Percentiles rank a stretch among this genome's conserved stretches.
Conservation (phyloP, 2,888 invertebrate genomes). For the Pycnomerus fuliginosus region DNA sequence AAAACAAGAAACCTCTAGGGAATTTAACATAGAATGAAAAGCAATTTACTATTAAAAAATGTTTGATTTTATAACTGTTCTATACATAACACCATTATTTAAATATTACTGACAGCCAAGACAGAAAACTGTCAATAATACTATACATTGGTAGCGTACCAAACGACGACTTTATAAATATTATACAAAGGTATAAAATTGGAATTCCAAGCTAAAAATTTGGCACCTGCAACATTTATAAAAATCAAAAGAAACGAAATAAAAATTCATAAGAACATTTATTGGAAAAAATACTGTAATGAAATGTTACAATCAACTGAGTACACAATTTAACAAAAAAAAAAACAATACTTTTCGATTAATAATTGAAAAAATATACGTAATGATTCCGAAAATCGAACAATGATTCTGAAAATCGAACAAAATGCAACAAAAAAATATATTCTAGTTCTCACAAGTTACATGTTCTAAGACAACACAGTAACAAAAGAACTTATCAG, state of each 20-base stretch:
- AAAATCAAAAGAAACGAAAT: conserved; percentile 12
- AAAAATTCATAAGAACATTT: conserved; percentile 40
- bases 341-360: conserved; percentile 12
- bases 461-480: too few relatives aligned
- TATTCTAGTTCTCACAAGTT: too few relatives aligned
- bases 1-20: too few relatives aligned
- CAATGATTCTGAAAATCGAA: conserved; percentile 4
- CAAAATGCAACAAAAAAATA: too few relatives aligned
- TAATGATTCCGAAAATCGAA: background rate
- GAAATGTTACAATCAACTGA: conserved; percentile 26
- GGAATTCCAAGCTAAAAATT: conserved; percentile 26
- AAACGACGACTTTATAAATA: conserved; percentile 23
- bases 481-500: too few relatives aligned
- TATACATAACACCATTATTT: conserved; percentile 19
- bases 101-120: conserved; percentile 20
- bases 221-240: conserved; percentile 24
- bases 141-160: conserved; percentile 22
- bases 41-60: conserved; percentile 23
- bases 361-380: too few relatives aligned
- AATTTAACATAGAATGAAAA: conserved; percentile 24
- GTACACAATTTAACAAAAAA: conserved; percentile 11
- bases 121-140: conserved; percentile 18
- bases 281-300: conserved; percentile 41
- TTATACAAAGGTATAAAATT: conserved; percentile 29
- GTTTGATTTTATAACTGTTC: conserved; percentile 24